Conservation (phyloP, 2,797 vertebrate genomes). For the Tenualosa ilisha region DNA sequence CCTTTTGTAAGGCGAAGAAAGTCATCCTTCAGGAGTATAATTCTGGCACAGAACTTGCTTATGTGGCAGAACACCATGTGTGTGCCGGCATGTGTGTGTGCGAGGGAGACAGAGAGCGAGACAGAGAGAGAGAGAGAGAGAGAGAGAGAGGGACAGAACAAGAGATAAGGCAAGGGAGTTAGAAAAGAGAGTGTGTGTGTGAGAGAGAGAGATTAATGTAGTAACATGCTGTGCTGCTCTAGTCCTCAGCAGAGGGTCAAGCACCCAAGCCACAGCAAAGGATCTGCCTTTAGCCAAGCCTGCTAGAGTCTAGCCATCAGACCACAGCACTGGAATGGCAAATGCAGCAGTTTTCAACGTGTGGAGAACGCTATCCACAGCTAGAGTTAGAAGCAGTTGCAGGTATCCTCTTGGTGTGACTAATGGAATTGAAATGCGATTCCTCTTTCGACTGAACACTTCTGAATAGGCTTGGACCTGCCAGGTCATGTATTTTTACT, state of each 20-base stretch:
- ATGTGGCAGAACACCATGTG: conserved; percentile 53
- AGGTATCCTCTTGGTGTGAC: not conserved
- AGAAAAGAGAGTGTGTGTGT: not conserved
- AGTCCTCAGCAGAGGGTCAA: not conserved
- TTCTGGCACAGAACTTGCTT: conserved; percentile 52
- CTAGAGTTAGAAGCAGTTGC: not conserved
- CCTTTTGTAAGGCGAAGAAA: conserved; percentile 38
- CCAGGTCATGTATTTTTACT: not conserved
- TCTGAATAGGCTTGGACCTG: not conserved
- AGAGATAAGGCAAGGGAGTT: not conserved
- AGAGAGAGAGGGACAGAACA: not conserved
- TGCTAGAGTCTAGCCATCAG: not conserved
- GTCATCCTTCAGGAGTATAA: conserved; percentile 33
- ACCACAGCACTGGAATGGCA: not conserved
- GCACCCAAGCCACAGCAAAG: not conserved
- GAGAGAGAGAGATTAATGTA: not conserved
- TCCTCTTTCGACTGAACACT: not conserved
- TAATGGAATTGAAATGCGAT: not conserved
- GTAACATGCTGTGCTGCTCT: not conserved
- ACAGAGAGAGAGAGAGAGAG: not conserved
- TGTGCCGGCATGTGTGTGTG: conserved; percentile 26
- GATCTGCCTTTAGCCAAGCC: not conserved
- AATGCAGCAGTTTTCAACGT: not conserved
- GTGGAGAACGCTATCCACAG: not conserved
- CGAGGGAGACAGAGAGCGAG: not conserved